phyloP scores from a whole-genome alignment of 1,140 invertebrate species.

The Zaprionus kolodkinae region DNA sequence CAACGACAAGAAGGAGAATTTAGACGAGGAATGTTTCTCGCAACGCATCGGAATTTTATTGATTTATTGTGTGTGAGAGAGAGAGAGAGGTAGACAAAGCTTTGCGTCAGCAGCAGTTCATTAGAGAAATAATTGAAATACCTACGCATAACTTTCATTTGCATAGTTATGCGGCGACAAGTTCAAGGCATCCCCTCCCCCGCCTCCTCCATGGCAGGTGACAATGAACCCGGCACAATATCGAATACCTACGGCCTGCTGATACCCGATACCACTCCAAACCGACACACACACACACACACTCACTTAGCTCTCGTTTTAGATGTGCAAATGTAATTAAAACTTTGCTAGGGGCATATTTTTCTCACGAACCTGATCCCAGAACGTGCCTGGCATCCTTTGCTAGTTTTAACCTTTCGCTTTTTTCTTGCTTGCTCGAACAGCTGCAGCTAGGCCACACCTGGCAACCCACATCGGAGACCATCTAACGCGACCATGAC shows the following conservation, averaged over 20 bases:
- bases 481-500: conserved; percentile 38
- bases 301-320: conserved; percentile 18
- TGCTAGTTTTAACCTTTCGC: conserved; percentile 28
- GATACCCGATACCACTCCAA: conserved; percentile 14
- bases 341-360: conserved; percentile 45
- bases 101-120: conserved; percentile 41
- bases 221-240: conserved; percentile 25
- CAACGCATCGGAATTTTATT: conserved; percentile 74
- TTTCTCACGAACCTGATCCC: conserved; percentile 12
- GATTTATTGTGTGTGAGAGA: conserved; percentile 49
- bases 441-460: conserved; percentile 20
- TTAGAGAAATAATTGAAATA: conserved; percentile 68
- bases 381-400: conserved; percentile 68
- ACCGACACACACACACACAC: conserved; percentile 1
- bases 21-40: conserved; percentile 48
- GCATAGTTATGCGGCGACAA: conserved; percentile 47
- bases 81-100: not conserved
- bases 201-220: conserved; percentile 20
- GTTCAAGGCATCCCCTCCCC: not conserved
- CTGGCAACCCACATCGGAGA: conserved; percentile 6
- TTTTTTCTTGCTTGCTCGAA: conserved; percentile 19
- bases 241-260: conserved; percentile 18
- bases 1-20: conserved; percentile 3
- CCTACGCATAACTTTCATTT: conserved; percentile 48
- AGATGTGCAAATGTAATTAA: conserved; percentile 78